A percentile compares a stretch with the other conserved stretches of the same genome.
These are phyloP conservation scores for Papilio glaucus DNA, from an alignment of 1,140 invertebrate species.

Conservation along the genomic window DNA sequence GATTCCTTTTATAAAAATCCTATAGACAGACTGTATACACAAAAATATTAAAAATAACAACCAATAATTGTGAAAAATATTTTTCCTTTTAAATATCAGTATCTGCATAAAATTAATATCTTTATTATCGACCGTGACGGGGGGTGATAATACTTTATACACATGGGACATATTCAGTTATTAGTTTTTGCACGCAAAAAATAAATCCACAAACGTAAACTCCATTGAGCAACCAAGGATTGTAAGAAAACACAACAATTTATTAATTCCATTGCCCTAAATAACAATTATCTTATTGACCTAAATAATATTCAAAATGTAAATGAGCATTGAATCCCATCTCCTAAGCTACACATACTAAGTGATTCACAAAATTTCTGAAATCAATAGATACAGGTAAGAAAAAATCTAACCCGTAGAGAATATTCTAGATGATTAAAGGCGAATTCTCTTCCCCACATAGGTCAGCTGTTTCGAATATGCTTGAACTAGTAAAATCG, in stretches of 20 bases:
- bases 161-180: background rate
- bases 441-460: background rate
- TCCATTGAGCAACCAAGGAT: background rate
- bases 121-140: background rate
- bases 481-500: background rate
- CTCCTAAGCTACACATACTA: background rate
- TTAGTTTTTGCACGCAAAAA: background rate
- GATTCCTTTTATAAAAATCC: no score
- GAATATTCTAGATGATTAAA: background rate
- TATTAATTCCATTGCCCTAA: background rate
- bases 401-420: background rate
- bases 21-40: no score
- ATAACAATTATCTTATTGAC: background rate
- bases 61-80: no score
- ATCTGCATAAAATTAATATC: background rate
- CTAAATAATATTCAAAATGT: background rate
- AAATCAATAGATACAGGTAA: background rate
- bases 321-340: background rate
- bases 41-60: no score
- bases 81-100: background rate
- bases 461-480: slow-evolving; percentile 31
- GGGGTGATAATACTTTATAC: background rate
- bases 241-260: background rate
- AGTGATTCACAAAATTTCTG: background rate
- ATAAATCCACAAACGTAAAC: background rate